Evolutionary conservation across 2,888 invertebrate genomes (phyloP).

Genomic region (Eilema sororculum): DNA sequence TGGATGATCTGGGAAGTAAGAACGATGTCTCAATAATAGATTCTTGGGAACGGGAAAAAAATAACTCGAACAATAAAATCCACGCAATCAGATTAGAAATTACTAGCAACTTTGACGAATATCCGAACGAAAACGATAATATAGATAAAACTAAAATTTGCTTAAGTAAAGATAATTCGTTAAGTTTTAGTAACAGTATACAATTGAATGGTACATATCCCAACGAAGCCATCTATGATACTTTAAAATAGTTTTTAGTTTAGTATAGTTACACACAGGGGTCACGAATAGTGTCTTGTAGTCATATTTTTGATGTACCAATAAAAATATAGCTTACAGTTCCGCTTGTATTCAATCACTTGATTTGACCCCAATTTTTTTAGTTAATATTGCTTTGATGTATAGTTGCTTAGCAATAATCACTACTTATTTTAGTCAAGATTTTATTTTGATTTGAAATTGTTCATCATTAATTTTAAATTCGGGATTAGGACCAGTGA

Average conservation of each 20-base stretch:
- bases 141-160: slow-evolving; percentile 74
- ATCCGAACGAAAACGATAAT: slow-evolving; percentile 70
- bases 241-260: slow-evolving; percentile 74
- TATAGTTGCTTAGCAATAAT: slow-evolving; percentile 47
- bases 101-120: slow-evolving; percentile 82
- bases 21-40: slow-evolving; percentile 81
- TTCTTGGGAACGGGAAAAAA: slow-evolving; percentile 81
- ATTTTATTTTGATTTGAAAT: slow-evolving; percentile 2
- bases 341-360: slow-evolving; percentile 45
- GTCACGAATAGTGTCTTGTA: slow-evolving; percentile 57
- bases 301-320: slow-evolving; percentile 62
- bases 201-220: slow-evolving; percentile 86
- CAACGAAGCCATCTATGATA: slow-evolving; percentile 86
- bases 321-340: slow-evolving; percentile 59
- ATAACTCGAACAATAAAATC: slow-evolving; percentile 71
- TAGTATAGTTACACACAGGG: slow-evolving; percentile 51
- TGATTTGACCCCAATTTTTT: slow-evolving; percentile 37
- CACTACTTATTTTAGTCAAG: slow-evolving; percentile 35
- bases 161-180: slow-evolving; percentile 77
- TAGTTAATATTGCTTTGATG: slow-evolving; percentile 40
- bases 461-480: slow-evolving; percentile 11
- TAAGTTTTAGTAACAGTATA: slow-evolving; percentile 85
- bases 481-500: slow-evolving; percentile 45
- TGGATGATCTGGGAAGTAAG: slow-evolving; percentile 76
- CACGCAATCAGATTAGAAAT: slow-evolving; percentile 85